A percentile compares a stretch with the other conserved stretches of the same genome.
Conservation (phyloP, 2,888 invertebrate species). For the Tetramorium bicarinatum region DNA sequence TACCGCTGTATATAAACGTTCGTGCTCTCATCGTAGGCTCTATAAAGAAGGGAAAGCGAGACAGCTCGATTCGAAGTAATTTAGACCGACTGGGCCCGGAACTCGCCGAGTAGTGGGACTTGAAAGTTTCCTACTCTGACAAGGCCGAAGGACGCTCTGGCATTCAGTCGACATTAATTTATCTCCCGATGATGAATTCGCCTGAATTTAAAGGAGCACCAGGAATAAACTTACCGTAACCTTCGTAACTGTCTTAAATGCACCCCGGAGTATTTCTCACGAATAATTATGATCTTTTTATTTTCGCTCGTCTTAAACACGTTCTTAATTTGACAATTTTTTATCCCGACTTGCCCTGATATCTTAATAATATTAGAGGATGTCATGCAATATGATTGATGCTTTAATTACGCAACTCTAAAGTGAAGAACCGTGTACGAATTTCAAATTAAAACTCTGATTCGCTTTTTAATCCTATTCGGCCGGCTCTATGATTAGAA, state of each 20-base stretch:
- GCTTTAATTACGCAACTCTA: background rate
- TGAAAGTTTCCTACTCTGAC: conserved; percentile 76
- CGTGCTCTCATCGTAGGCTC: background rate
- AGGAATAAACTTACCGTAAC: conserved; percentile 46
- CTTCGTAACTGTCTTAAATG: background rate
- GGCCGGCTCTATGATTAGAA: background rate
- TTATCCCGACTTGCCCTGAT: conserved; percentile 16
- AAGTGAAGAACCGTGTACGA: background rate
- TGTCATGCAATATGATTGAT: conserved; percentile 14
- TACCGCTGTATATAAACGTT: conserved; percentile 3
- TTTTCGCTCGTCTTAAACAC: background rate
- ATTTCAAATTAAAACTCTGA: background rate
- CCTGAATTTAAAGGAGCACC: conserved; percentile 43
- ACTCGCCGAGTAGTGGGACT: conserved; percentile 68
- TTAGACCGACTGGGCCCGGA: conserved; percentile 69
- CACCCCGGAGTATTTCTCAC: background rate
- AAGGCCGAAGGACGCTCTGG: conserved; percentile 62
- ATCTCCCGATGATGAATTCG: conserved; percentile 72
- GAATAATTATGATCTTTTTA: conserved; percentile 24
- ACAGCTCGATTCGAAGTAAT: conserved; percentile 79
- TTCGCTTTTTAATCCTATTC: background rate
- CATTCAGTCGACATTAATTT: conserved; percentile 71
- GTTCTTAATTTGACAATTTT: conserved; percentile 5
- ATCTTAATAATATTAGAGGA: background rate
- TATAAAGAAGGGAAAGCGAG: background rate